Conservation (phyloP, 2,888 invertebrate species). For the Pachliopta kotzebuea region DNA sequence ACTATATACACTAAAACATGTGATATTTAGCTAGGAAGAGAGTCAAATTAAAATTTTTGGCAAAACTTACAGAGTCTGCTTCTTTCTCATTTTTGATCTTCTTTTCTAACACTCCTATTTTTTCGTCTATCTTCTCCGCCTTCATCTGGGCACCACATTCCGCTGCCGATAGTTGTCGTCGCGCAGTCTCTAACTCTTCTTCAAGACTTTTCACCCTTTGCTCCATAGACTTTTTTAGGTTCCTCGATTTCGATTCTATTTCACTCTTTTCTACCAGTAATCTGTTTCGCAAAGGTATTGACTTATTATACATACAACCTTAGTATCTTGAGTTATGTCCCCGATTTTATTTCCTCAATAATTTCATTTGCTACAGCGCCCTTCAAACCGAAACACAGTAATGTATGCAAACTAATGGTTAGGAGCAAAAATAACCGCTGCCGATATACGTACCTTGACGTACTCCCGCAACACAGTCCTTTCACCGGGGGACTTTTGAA, state of each 20-base stretch:
- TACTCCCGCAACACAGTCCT: no score
- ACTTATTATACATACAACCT: neutral
- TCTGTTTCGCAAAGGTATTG: constrained; percentile 33
- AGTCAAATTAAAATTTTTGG: no score
- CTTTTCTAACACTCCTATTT: constrained; percentile 53
- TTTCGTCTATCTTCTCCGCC: constrained; percentile 52
- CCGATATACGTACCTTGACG: no score
- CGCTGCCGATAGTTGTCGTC: constrained; percentile 51
- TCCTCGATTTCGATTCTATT: constrained; percentile 48
- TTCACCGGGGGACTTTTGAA: no score
- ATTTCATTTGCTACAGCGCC: no score
- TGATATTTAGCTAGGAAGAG: no score
- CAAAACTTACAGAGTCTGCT: constrained; percentile 44
- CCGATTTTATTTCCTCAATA: no score
- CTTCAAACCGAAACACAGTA: no score
- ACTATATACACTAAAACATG: neutral
- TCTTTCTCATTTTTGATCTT: constrained; percentile 50
- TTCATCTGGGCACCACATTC: constrained; percentile 51
- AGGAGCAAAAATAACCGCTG: no score
- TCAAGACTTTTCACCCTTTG: constrained; percentile 50
- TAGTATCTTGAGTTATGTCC: no score
- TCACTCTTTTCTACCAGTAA: constrained; percentile 57
- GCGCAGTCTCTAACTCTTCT: constrained; percentile 56
- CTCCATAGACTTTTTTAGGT: constrained; percentile 46
- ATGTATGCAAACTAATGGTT: no score